A percentile compares a stretch with the other conserved stretches of the same genome.
Evolutionary conservation across 2,797 vertebrate genomes (phyloP).

Genomic region (Carcharodon carcharias): DNA sequence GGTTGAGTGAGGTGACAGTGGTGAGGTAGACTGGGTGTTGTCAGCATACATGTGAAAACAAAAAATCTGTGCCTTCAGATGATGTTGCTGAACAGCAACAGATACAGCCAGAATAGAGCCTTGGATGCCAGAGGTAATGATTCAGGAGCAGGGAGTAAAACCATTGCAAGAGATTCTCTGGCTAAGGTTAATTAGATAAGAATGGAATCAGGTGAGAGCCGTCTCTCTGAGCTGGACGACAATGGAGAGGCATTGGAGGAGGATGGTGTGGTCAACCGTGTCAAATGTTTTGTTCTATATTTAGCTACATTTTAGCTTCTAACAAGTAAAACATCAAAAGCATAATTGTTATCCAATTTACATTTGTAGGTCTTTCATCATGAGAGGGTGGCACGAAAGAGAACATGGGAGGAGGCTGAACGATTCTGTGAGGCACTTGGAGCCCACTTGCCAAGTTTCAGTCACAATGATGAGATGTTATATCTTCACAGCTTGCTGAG

Average conservation of each 20-base stretch:
- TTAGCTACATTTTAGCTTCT: neutral
- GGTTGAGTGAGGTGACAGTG: neutral
- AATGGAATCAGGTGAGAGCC: neutral
- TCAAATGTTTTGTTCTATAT: neutral
- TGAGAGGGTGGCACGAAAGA: slow-evolving; percentile 76
- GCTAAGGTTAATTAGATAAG: neutral
- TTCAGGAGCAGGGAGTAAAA: neutral
- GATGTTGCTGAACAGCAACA: no score
- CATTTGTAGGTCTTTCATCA: slow-evolving; percentile 74
- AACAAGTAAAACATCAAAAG: neutral
- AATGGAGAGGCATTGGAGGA: no score
- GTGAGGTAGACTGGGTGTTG: neutral
- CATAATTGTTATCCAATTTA: neutral
- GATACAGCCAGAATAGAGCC: no score
- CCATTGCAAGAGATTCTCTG: neutral
- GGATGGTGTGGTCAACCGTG: no score
- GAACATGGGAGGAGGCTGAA: slow-evolving; percentile 87
- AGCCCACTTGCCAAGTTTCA: slow-evolving; percentile 80
- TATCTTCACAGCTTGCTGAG: slow-evolving; percentile 65
- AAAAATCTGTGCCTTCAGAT: neutral
- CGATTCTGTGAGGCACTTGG: slow-evolving; percentile 83
- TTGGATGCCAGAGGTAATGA: neutral
- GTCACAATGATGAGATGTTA: slow-evolving; percentile 61
- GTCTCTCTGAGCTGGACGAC: neutral
- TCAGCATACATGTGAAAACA: neutral